Conservation (phyloP, 2,797 vertebrate genomes). For the Rhincodon typus region DNA sequence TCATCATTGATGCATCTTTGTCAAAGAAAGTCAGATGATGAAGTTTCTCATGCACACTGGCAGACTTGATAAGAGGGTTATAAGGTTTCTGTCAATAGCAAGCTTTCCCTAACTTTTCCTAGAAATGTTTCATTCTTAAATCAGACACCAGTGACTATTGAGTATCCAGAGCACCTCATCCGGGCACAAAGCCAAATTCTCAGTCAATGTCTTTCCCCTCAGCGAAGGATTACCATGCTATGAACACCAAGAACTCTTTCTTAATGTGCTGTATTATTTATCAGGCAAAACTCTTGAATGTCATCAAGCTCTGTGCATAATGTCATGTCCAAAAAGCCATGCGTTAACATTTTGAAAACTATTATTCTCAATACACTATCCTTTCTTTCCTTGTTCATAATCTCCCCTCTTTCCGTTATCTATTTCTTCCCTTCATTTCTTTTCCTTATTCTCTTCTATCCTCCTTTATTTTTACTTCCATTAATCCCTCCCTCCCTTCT, state of each 20-base stretch:
- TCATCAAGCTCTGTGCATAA: neutral
- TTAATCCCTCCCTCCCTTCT: neutral
- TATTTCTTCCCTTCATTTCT: neutral
- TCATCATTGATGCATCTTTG: neutral
- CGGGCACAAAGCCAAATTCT: neutral
- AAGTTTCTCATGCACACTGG: neutral
- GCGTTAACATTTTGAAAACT: neutral
- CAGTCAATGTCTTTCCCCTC: neutral
- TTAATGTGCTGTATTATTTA: neutral
- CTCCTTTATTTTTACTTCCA: neutral
- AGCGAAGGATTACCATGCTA: neutral
- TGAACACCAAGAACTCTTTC: neutral
- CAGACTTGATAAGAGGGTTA: neutral
- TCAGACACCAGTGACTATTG: neutral
- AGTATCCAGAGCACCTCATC: neutral
- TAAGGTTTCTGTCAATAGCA: neutral
- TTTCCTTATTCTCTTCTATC: neutral
- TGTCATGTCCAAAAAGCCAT: neutral
- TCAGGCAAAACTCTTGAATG: neutral
- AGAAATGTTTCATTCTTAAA: neutral
- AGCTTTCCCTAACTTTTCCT: neutral
- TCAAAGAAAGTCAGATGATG: neutral
- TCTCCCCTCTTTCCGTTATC: neutral
- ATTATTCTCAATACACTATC: neutral
- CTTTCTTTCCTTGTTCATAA: neutral